Evolutionary conservation across 2,888 invertebrate genomes (phyloP).

Genomic region (Ypsolopha scabrella): DNA sequence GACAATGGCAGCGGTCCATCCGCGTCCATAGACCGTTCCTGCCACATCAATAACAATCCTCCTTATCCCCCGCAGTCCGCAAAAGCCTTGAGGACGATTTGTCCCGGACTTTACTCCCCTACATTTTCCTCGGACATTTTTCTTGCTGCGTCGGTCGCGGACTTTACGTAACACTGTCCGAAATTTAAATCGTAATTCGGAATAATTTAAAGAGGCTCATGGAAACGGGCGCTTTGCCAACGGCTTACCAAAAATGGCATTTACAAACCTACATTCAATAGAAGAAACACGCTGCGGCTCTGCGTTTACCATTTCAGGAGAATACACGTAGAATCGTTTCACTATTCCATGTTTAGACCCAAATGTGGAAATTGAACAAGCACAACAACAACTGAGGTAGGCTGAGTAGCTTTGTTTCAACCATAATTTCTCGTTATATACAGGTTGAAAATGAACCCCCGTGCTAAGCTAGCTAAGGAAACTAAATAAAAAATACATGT

Average conservation of each 20-base stretch:
- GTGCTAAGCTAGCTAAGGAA: no score
- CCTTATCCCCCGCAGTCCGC: constrained; percentile 38
- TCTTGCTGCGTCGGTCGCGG: constrained; percentile 11
- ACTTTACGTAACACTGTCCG: constrained; percentile 14
- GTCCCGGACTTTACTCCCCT: constrained; percentile 41
- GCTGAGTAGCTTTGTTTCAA: no score
- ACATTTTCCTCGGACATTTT: constrained; percentile 26
- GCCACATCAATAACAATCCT: constrained; percentile 54
- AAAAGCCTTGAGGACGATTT: constrained; percentile 46
- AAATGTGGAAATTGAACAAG: no score
- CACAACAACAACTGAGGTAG: no score
- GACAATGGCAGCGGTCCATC: constrained; percentile 15
- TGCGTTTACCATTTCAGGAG: constrained; percentile 10
- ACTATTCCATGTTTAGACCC: no score
- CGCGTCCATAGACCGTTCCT: constrained; percentile 7
- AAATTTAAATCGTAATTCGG: neutral
- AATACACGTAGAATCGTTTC: neutral
- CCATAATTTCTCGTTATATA: no score
- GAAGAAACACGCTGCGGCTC: neutral
- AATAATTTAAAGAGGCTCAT: neutral
- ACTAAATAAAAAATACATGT: no score
- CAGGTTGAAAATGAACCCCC: no score
- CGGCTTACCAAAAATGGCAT: neutral
- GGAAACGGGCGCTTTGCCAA: neutral
- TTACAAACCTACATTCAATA: neutral